A percentile compares a stretch with the other conserved stretches of the same genome.
These are phyloP conservation scores for Cylloceria caligata DNA, from an alignment of 2,888 invertebrate genomes.

Conservation along the genomic window DNA sequence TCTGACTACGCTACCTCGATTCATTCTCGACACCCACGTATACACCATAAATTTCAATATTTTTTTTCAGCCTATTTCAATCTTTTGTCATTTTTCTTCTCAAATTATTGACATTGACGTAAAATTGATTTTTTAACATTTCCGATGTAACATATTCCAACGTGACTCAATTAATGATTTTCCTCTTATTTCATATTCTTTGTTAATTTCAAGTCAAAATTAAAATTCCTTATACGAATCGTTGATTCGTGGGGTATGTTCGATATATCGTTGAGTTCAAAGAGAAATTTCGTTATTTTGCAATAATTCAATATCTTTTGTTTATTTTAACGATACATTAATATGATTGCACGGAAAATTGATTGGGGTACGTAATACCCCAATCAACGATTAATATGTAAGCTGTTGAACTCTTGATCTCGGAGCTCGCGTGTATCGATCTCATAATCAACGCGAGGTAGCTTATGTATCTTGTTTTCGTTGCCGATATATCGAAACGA, in stretches of 20 bases:
- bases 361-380: constrained; percentile 45
- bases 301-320: neutral
- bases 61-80: constrained; percentile 7
- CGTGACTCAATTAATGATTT: no score
- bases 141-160: no score
- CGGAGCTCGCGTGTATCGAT: constrained; percentile 61
- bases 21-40: constrained; percentile 52
- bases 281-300: neutral
- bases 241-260: no score
- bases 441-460: constrained; percentile 50
- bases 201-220: no score
- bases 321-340: neutral
- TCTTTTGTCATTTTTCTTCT: no score
- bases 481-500: constrained; percentile 43
- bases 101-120: no score
- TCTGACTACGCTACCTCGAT: constrained; percentile 60
- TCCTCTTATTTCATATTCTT: neutral
- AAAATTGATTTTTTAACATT: no score
- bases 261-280: neutral
- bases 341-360: neutral
- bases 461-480: constrained; percentile 51
- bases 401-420: constrained; percentile 9
- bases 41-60: neutral
- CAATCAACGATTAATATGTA: constrained; percentile 3
- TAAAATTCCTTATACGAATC: neutral